These are phyloP conservation scores for Capromys pilorides DNA, from an alignment of 2,797 vertebrate species.

Conservation along the genomic window DNA sequence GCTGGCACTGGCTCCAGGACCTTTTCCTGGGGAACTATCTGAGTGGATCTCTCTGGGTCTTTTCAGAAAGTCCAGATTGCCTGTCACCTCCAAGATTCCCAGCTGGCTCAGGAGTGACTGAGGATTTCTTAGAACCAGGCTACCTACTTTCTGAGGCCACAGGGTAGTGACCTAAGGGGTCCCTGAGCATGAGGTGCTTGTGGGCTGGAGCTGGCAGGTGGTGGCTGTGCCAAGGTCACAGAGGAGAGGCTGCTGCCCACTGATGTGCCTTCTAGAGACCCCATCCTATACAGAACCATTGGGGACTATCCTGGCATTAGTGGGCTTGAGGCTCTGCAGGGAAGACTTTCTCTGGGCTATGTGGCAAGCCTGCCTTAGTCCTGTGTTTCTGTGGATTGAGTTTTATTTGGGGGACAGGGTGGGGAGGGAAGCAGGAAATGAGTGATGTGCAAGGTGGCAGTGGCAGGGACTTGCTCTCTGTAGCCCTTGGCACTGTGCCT, in stretches of 20 bases:
- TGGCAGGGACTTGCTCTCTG: background rate
- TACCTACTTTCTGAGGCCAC: constrained; percentile 3
- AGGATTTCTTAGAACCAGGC: background rate
- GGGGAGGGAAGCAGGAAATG: background rate
- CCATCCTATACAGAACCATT: background rate
- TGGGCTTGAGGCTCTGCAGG: background rate
- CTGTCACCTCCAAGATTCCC: background rate
- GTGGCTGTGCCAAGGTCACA: background rate
- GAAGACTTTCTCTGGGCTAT: background rate
- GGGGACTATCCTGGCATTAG: background rate
- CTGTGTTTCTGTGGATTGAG: background rate
- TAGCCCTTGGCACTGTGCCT: background rate
- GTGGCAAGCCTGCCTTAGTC: background rate
- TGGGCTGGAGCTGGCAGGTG: background rate
- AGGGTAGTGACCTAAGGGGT: background rate
- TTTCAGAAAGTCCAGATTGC: background rate
- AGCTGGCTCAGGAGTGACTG: background rate
- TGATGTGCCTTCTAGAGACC: background rate
- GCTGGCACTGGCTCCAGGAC: background rate
- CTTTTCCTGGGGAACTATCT: background rate
- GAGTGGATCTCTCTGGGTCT: background rate
- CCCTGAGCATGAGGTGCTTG: background rate
- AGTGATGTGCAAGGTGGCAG: background rate
- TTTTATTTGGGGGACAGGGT: background rate
- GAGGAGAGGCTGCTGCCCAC: background rate